Evolutionary conservation across 2,113 vertebrate genomes (phyloP).

Genomic region (Seriola dumerili): DNA sequence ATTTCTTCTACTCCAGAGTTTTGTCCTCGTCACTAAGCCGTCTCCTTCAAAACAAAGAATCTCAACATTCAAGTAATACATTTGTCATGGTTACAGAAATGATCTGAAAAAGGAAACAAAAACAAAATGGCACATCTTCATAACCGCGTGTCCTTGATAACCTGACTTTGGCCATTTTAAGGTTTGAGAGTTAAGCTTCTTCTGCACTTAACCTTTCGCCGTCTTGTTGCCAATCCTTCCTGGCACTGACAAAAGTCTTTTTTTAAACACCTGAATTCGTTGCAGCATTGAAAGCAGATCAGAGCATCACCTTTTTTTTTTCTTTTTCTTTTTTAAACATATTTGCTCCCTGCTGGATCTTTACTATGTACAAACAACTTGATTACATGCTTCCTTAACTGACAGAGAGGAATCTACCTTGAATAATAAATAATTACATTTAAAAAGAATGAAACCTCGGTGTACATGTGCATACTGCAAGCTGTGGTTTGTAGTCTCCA

Average conservation of each 20-base stretch:
- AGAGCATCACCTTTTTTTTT: slow-evolving; percentile 48
- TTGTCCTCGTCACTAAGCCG: slow-evolving; percentile 49
- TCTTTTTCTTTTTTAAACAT: slow-evolving; percentile 44
- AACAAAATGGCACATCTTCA: slow-evolving; percentile 74
- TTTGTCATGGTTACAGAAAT: slow-evolving; percentile 67
- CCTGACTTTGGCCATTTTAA: slow-evolving; percentile 68
- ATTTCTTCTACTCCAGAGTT: slow-evolving; percentile 71
- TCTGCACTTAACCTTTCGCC: slow-evolving; percentile 56
- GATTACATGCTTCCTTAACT: slow-evolving; percentile 70
- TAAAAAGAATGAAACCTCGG: slow-evolving; percentile 60
- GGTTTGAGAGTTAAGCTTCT: slow-evolving; percentile 49
- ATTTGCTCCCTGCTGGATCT: slow-evolving; percentile 56
- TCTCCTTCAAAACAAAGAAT: slow-evolving; percentile 60
- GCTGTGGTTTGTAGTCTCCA: slow-evolving; percentile 47
- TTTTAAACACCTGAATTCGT: slow-evolving; percentile 79
- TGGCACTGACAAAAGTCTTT: slow-evolving; percentile 42
- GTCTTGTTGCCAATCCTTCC: slow-evolving; percentile 61
- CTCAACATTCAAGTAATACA: slow-evolving; percentile 85
- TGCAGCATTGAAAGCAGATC: slow-evolving; percentile 77
- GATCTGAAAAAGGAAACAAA: slow-evolving; percentile 61
- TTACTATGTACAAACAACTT: slow-evolving; percentile 73
- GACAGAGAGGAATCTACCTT: slow-evolving; percentile 59
- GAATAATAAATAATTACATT: slow-evolving; percentile 71
- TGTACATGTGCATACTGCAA: slow-evolving; percentile 54
- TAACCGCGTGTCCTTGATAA: slow-evolving; percentile 62